Percentiles rank a stretch among this genome's conserved stretches.
Conservation (phyloP, 2,888 invertebrate genomes). For the Agriopis leucophaearia region DNA sequence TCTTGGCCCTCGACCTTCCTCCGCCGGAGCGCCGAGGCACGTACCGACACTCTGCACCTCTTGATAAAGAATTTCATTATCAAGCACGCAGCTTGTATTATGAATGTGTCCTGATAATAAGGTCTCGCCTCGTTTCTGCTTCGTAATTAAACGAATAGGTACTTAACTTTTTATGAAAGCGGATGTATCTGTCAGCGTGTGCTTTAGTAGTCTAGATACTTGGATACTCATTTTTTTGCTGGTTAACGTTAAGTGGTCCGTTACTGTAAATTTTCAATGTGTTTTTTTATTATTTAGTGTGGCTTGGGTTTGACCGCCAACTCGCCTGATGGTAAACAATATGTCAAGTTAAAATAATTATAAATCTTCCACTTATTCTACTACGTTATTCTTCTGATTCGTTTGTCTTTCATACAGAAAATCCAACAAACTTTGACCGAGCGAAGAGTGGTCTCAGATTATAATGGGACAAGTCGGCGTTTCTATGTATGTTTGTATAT, state of each 20-base stretch:
- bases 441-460: too few relatives aligned
- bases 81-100: constrained; percentile 61
- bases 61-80: constrained; percentile 81
- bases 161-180: constrained; percentile 38
- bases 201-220: neutral
- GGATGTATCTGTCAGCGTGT: neutral
- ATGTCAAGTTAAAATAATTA: too few relatives aligned
- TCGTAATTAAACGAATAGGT: constrained; percentile 51
- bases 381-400: too few relatives aligned
- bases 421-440: too few relatives aligned
- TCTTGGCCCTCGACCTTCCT: constrained; percentile 53
- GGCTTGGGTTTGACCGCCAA: too few relatives aligned
- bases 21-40: constrained; percentile 57
- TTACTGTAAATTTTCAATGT: too few relatives aligned
- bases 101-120: constrained; percentile 68
- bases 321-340: too few relatives aligned
- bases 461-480: too few relatives aligned
- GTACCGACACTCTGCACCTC: constrained; percentile 69
- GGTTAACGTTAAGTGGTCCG: neutral
- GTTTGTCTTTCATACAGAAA: too few relatives aligned
- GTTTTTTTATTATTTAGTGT: too few relatives aligned
- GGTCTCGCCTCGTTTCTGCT: constrained; percentile 52
- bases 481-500: too few relatives aligned
- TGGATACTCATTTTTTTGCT: neutral
- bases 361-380: too few relatives aligned